phyloP scores from a whole-genome alignment of 1,140 invertebrate species.

The Steinernema khuongi region DNA sequence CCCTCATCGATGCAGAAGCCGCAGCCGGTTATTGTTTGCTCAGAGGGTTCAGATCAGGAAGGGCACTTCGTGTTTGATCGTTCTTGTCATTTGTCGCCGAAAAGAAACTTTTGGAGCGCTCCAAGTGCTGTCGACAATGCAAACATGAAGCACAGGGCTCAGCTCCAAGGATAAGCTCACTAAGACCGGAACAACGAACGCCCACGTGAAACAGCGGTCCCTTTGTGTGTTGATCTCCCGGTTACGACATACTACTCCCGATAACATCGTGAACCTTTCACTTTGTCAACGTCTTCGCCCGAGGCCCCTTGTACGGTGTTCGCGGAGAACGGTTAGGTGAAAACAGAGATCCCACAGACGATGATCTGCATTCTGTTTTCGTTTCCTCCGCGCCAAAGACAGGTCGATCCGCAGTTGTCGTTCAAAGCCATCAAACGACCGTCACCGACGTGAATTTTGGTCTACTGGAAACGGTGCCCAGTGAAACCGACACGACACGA shows the following conservation, averaged over 20 bases:
- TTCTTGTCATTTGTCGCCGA: neutral
- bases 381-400: neutral
- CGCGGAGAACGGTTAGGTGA: conserved; percentile 1
- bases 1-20: neutral
- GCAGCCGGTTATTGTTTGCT: neutral
- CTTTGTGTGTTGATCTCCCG: neutral
- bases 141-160: no score
- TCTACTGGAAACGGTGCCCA: neutral
- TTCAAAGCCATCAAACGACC: neutral
- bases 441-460: conserved; percentile 1
- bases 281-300: neutral
- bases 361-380: neutral
- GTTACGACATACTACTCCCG: neutral
- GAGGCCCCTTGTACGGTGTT: neutral
- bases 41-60: neutral
- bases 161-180: neutral
- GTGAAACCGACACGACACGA: neutral
- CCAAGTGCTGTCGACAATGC: neutral
- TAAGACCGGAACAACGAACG: neutral
- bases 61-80: neutral
- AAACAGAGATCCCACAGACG: neutral
- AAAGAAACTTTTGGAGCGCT: neutral
- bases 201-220: neutral
- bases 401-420: conserved; percentile 10
- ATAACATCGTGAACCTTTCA: neutral